phyloP scores from a whole-genome alignment of 2,797 vertebrate species.

The Toxotes lorentzi region DNA sequence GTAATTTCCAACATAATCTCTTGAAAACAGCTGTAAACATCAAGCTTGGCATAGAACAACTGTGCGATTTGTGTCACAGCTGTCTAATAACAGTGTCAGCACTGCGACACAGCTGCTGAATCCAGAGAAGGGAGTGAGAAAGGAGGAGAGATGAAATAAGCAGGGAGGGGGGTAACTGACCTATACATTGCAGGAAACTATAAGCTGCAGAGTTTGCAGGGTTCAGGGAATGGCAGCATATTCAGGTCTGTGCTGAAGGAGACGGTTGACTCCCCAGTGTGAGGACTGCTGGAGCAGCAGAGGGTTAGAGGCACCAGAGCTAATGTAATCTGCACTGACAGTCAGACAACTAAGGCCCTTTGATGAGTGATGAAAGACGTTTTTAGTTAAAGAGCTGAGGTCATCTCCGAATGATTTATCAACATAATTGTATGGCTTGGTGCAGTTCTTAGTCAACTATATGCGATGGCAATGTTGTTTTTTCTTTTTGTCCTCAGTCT shows the following conservation, averaged over 20 bases:
- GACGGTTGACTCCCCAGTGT: constrained; percentile 41
- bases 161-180: constrained; percentile 24
- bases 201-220: constrained; percentile 35
- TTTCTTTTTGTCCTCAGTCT: background rate
- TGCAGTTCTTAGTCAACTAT: background rate
- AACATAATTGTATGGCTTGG: constrained; percentile 13
- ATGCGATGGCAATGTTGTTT: background rate
- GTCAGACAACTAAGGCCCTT: constrained; percentile 39
- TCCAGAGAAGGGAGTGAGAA: constrained; percentile 4
- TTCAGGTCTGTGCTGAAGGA: constrained; percentile 49
- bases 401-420: constrained; percentile 27
- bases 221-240: constrained; percentile 13
- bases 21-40: background rate
- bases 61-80: constrained; percentile 6
- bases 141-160: background rate
- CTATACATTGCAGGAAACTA: constrained; percentile 43
- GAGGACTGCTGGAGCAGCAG: constrained; percentile 40
- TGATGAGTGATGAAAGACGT: constrained; percentile 50
- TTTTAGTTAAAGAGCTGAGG: constrained; percentile 46
- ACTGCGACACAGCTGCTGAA: constrained; percentile 37
- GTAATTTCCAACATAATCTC: background rate
- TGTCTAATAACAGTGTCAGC: constrained; percentile 4
- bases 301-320: constrained; percentile 39
- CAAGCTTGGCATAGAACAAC: background rate
- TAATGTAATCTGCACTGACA: constrained; percentile 66